Conservation (phyloP, 1,140 invertebrate species). For the Habropoda laboriosa region DNA sequence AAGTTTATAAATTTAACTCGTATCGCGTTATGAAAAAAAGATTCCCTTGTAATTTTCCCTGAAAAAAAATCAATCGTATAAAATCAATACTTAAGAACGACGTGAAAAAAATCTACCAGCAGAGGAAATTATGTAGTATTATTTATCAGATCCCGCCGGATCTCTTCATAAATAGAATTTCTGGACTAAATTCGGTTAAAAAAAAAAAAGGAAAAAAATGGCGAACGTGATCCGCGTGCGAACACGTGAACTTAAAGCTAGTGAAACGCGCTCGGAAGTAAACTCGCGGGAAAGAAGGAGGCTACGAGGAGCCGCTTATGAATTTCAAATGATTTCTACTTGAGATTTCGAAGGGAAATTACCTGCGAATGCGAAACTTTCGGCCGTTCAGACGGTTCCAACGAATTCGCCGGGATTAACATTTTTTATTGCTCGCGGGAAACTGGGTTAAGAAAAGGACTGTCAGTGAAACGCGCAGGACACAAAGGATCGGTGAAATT, state of each 20-base stretch:
- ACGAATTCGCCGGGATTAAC: background rate
- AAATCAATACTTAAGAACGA: no score
- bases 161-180: conserved; percentile 9
- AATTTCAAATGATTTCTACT: conserved; percentile 16
- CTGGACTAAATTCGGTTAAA: background rate
- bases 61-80: no score
- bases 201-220: no score
- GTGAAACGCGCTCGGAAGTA: background rate
- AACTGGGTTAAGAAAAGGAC: background rate
- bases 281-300: background rate
- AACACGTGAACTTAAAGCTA: background rate
- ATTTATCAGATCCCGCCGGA: background rate
- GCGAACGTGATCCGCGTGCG: background rate
- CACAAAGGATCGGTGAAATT: no score
- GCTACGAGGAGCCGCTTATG: background rate
- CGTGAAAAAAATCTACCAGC: background rate
- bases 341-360: conserved; percentile 10
- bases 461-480: background rate
- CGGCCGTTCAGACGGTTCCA: background rate
- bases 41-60: no score
- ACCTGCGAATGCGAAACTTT: background rate
- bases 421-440: background rate
- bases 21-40: no score
- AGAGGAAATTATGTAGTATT: background rate
- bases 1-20: no score